Evolutionary conservation across 64 coral and sea anemone genomes (phyloP).

Genomic region (Actinia equina): DNA sequence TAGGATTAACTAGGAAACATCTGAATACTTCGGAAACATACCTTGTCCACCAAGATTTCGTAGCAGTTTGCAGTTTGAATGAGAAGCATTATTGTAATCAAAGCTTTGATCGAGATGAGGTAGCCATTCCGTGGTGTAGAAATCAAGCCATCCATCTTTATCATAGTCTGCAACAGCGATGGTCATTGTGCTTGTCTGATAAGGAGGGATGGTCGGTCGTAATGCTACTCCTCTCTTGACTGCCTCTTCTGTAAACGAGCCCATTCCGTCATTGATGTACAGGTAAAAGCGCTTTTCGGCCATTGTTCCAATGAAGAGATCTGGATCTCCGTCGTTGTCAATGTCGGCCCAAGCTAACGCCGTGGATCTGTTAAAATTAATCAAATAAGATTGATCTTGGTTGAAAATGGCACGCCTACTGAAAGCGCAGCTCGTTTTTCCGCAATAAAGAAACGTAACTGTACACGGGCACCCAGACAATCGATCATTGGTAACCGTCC

Average conservation of each 20-base stretch:
- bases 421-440: too few relatives aligned
- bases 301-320: slow-evolving; percentile 86
- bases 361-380: slow-evolving; percentile 28
- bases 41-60: slow-evolving; percentile 88
- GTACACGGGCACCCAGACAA: too few relatives aligned
- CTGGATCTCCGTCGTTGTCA: slow-evolving; percentile 91
- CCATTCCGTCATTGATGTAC: slow-evolving; percentile 96
- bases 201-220: slow-evolving; percentile 72
- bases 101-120: slow-evolving; percentile 95
- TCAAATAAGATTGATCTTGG: too few relatives aligned
- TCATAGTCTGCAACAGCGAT: slow-evolving; percentile 91
- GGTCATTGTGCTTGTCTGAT: slow-evolving; percentile 92
- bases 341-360: slow-evolving; percentile 82
- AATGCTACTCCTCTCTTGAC: slow-evolving; percentile 72
- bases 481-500: too few relatives aligned
- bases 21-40: background rate
- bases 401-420: too few relatives aligned
- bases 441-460: too few relatives aligned
- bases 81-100: slow-evolving; percentile 82
- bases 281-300: slow-evolving; percentile 85
- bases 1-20: too few relatives aligned
- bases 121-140: slow-evolving; percentile 94
- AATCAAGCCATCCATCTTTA: slow-evolving; percentile 94
- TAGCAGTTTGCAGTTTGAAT: slow-evolving; percentile 75
- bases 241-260: slow-evolving; percentile 87